Conservation (phyloP, 2,113 vertebrate species). For the Pristiophorus japonicus region DNA sequence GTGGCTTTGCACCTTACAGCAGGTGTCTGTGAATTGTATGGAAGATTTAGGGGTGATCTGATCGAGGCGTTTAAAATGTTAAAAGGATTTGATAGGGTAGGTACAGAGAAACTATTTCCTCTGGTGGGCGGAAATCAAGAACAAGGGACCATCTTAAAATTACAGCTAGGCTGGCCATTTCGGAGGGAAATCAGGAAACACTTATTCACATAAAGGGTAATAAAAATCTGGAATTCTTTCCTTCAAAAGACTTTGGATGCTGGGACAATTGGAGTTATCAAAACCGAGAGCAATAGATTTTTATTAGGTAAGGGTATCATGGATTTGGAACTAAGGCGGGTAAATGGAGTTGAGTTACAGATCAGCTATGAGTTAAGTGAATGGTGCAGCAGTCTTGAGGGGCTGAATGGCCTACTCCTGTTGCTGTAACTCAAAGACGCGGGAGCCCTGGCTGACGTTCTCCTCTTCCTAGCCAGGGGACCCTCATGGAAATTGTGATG, state of each 20-base stretch:
- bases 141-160: background rate
- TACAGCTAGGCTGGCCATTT: background rate
- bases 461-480: background rate
- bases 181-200: background rate
- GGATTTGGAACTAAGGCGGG: background rate
- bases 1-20: background rate
- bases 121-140: background rate
- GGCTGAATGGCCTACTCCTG: background rate
- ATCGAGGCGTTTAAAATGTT: background rate
- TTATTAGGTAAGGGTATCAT: background rate
- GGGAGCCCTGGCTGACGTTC: background rate
- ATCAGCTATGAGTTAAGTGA: background rate
- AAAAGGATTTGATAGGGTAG: background rate
- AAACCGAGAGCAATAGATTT: background rate
- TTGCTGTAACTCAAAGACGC: too few species aligned
- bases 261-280: background rate
- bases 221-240: background rate
- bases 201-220: background rate
- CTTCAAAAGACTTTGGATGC: background rate
- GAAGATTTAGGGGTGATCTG: background rate
- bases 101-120: background rate
- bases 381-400: background rate
- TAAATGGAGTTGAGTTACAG: background rate
- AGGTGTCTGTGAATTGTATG: background rate
- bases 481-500: background rate